Conservation (phyloP, 2,888 invertebrate genomes). For the Pristionchus japonicus region DNA sequence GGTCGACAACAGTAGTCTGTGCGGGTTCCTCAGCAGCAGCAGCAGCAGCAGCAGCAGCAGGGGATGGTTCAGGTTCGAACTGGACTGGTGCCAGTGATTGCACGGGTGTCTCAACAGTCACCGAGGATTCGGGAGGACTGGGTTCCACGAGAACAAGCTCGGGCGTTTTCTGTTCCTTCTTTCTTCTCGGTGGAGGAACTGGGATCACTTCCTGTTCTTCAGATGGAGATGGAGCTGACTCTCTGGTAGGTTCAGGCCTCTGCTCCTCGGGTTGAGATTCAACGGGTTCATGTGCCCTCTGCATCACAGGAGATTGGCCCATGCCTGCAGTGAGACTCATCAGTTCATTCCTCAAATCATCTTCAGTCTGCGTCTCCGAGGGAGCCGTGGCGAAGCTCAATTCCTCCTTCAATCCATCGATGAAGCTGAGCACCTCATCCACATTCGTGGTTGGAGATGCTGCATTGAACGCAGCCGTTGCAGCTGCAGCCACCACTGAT, state of each 20-base stretch:
- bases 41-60: neutral
- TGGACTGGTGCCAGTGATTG: neutral
- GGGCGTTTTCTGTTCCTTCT: constrained; percentile 18
- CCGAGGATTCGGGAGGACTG: neutral
- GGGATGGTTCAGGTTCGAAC: neutral
- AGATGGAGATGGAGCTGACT: neutral
- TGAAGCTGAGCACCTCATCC: constrained; percentile 36
- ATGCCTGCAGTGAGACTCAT: constrained; percentile 19
- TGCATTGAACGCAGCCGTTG: neutral
- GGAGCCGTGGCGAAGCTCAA: constrained; percentile 8
- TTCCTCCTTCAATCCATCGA: constrained; percentile 41
- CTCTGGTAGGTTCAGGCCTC: neutral
- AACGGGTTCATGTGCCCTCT: neutral
- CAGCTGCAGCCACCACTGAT: neutral
- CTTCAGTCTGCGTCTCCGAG: constrained; percentile 39
- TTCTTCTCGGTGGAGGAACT: neutral
- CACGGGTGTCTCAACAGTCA: neutral
- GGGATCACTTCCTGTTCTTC: neutral
- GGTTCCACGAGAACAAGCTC: neutral
- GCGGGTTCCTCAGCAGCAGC: too few species aligned
- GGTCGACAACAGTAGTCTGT: neutral
- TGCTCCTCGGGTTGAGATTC: neutral
- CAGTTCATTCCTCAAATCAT: constrained; percentile 38
- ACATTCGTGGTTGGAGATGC: neutral
- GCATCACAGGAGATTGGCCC: neutral